These are phyloP conservation scores for Eupithecia subumbrata DNA, from an alignment of 2,888 invertebrate genomes.

Conservation along the genomic window DNA sequence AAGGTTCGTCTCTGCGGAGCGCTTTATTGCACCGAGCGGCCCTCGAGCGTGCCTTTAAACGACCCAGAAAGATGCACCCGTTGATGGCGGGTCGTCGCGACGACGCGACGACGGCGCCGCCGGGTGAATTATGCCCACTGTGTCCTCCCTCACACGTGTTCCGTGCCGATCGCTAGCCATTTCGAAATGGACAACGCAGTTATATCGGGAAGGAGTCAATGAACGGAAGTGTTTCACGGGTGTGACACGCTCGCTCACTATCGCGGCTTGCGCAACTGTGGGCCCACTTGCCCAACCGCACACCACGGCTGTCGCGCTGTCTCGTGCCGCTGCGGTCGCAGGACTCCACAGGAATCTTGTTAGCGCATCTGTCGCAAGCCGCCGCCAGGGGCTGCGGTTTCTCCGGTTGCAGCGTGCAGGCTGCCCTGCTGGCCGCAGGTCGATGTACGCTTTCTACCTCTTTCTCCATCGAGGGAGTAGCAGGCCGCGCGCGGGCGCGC, in stretches of 20 bases:
- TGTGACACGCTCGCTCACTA: conserved; percentile 79
- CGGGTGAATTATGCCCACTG: conserved; percentile 42
- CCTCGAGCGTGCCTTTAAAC: conserved; percentile 59
- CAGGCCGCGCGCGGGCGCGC: conserved; percentile 34
- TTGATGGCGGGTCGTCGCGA: conserved; percentile 44
- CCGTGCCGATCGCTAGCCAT: conserved; percentile 64
- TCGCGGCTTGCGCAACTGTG: conserved; percentile 76
- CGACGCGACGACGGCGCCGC: conserved; percentile 14
- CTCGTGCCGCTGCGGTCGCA: conserved; percentile 59
- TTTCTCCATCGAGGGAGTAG: conserved; percentile 61
- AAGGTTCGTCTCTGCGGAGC: conserved; percentile 47
- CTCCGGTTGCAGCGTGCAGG: conserved; percentile 45
- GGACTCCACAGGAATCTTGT: conserved; percentile 65
- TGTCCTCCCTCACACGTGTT: conserved; percentile 58
- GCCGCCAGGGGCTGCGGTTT: conserved; percentile 56
- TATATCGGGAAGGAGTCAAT: conserved; percentile 83
- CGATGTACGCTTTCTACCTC: conserved; percentile 77
- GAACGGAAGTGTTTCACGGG: conserved; percentile 83
- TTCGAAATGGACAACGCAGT: conserved; percentile 74
- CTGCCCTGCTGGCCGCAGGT: conserved; percentile 48
- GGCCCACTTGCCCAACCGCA: conserved; percentile 73
- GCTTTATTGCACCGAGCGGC: conserved; percentile 43
- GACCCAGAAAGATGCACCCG: conserved; percentile 64
- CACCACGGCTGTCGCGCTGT: conserved; percentile 56
- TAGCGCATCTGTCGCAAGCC: conserved; percentile 65